These are phyloP conservation scores for Cossypha niveicapilla DNA, from an alignment of 2,797 vertebrate species.

Conservation along the genomic window DNA sequence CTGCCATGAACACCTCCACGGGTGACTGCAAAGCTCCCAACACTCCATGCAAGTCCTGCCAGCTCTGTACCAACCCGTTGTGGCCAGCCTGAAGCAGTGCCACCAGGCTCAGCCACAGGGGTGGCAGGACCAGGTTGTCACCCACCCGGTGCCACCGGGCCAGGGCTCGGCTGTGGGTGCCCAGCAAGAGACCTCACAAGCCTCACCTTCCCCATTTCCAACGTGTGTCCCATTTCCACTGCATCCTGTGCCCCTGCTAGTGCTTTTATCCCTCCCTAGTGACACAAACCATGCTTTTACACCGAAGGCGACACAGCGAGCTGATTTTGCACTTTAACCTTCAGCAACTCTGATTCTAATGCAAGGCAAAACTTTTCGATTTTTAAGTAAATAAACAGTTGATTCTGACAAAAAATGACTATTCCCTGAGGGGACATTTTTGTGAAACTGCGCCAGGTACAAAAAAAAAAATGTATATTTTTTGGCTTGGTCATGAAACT, in stretches of 20 bases:
- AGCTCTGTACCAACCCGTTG: neutral
- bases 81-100: neutral
- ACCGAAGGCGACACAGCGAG: neutral
- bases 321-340: constrained; percentile 48
- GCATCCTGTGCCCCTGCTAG: neutral
- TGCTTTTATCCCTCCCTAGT: neutral
- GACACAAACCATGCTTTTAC: neutral
- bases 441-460: constrained; percentile 55
- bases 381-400: constrained; percentile 63
- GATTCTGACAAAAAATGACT: constrained; percentile 43
- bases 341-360: constrained; percentile 3
- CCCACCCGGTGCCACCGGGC: fast-evolving
- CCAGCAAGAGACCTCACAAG: fast-evolving
- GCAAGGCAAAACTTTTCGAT: constrained; percentile 54
- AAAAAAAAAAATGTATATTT: constrained; percentile 58
- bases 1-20: neutral
- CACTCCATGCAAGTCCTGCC: neutral
- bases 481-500: constrained; percentile 56
- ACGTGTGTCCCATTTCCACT: neutral
- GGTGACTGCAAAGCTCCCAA: neutral
- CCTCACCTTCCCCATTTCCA: neutral
- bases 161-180: neutral
- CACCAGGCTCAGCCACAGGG: fast-evolving
- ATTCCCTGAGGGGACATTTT: constrained; percentile 46
- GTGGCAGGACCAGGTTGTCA: neutral